phyloP scores from a whole-genome alignment of 2,888 invertebrate genomes.

The Tiphia femorata region DNA sequence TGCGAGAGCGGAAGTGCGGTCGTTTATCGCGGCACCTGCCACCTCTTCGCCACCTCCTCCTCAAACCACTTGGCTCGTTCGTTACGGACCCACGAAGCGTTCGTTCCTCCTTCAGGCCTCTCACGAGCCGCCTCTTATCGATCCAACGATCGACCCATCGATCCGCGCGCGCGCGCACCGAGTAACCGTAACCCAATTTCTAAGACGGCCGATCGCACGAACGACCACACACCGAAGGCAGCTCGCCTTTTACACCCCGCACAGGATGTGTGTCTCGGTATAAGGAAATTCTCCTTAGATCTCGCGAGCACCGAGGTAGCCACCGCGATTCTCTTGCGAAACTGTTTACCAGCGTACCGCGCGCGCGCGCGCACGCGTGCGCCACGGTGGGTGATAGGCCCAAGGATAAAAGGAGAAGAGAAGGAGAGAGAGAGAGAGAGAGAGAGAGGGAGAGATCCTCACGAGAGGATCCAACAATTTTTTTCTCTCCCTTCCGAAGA shows the following conservation, averaged over 20 bases:
- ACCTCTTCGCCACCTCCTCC: no score
- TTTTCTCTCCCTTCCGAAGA: conserved; percentile 27
- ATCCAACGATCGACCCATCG: conserved; percentile 7
- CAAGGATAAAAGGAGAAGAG: conserved; percentile 60
- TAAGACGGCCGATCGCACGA: no score
- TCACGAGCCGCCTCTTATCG: no score
- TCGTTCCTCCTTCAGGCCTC: no score
- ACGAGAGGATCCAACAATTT: no score
- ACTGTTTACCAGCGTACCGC: conserved; percentile 58
- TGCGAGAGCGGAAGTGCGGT: no score
- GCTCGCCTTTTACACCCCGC: conserved; percentile 2
- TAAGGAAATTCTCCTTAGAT: conserved; percentile 65
- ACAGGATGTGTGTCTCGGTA: conserved; percentile 45
- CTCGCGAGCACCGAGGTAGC: conserved; percentile 39
- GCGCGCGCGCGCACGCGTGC: no score
- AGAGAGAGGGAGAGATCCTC: conserved; percentile 29
- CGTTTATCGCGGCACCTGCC: no score
- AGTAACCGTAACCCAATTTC: conserved; percentile 52
- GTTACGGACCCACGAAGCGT: no score
- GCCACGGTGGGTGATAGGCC: conserved; percentile 54
- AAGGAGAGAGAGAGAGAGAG: neutral
- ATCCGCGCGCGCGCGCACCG: conserved; percentile 26
- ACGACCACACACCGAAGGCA: no score
- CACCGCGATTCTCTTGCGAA: conserved; percentile 63
- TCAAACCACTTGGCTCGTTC: no score